phyloP scores from a whole-genome alignment of 2,797 vertebrate genomes.

The Pseudochirops cupreus region DNA sequence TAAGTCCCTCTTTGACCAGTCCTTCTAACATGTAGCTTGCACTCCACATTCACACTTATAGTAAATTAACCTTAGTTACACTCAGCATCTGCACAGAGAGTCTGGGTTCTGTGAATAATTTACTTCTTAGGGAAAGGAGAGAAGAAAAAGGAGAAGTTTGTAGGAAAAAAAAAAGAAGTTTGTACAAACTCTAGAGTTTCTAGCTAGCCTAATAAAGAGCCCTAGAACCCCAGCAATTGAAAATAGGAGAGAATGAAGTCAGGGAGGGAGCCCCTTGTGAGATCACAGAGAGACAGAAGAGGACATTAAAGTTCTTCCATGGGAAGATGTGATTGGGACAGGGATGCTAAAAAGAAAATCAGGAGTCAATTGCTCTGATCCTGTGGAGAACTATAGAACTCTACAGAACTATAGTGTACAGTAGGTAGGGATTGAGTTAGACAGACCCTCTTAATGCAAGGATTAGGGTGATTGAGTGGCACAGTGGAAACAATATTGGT shows the following conservation, averaged over 20 bases:
- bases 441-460: not conserved
- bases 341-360: not conserved
- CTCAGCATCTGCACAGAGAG: not conserved
- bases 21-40: not conserved
- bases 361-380: not conserved
- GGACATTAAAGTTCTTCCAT: not conserved
- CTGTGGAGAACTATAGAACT: not conserved
- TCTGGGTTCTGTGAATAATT: not conserved
- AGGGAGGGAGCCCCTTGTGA: not conserved
- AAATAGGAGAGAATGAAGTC: not conserved
- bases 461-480: not conserved
- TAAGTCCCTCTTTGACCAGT: not conserved
- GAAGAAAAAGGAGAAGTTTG: not conserved
- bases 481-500: not conserved
- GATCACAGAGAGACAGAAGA: not conserved
- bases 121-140: not conserved
- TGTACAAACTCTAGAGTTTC: not conserved
- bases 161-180: not conserved
- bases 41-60: not conserved
- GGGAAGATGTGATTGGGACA: not conserved
- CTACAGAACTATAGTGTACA: not conserved
- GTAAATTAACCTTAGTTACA: not conserved
- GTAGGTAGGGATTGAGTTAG: not conserved
- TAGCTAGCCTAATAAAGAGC: not conserved
- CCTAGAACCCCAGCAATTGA: not conserved